phyloP scores from a whole-genome alignment of 2,797 vertebrate genomes.

The Decapterus maruadsi region DNA sequence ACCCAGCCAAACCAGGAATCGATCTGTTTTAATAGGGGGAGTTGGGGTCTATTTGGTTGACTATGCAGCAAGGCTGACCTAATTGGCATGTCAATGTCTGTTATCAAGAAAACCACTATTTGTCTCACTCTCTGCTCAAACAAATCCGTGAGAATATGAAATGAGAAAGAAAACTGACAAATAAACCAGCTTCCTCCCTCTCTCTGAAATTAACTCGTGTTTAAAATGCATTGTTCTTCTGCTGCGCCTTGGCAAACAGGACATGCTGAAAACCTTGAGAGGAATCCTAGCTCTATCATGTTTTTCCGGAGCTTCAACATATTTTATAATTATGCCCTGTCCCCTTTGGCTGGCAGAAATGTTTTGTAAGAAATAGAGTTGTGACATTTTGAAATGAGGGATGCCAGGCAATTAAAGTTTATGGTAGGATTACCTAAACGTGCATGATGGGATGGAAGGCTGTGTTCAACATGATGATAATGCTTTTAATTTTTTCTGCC shows the following conservation, averaged over 20 bases:
- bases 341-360: constrained; percentile 62
- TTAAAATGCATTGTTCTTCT: constrained; percentile 29
- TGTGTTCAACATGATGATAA: constrained; percentile 38
- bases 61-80: constrained; percentile 26
- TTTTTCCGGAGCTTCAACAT: constrained; percentile 69
- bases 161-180: neutral
- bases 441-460: constrained; percentile 44
- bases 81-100: constrained; percentile 54
- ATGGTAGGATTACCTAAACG: constrained; percentile 49
- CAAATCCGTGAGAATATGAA: neutral
- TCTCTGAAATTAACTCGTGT: constrained; percentile 10
- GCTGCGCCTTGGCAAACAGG: constrained; percentile 45
- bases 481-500: constrained; percentile 50
- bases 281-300: constrained; percentile 58
- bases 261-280: constrained; percentile 58
- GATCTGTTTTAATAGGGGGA: constrained; percentile 48
- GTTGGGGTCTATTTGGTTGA: constrained; percentile 53
- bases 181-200: neutral
- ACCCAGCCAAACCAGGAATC: constrained; percentile 48
- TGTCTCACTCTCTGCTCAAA: constrained; percentile 40
- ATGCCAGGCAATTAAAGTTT: constrained; percentile 65
- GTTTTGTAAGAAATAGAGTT: constrained; percentile 68
- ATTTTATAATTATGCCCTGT: constrained; percentile 72
- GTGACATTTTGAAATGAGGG: constrained; percentile 73
- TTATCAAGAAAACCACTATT: constrained; percentile 47